Evolutionary conservation across 1,140 invertebrate species (phyloP).

Genomic region (Probaryconus sp.): DNA sequence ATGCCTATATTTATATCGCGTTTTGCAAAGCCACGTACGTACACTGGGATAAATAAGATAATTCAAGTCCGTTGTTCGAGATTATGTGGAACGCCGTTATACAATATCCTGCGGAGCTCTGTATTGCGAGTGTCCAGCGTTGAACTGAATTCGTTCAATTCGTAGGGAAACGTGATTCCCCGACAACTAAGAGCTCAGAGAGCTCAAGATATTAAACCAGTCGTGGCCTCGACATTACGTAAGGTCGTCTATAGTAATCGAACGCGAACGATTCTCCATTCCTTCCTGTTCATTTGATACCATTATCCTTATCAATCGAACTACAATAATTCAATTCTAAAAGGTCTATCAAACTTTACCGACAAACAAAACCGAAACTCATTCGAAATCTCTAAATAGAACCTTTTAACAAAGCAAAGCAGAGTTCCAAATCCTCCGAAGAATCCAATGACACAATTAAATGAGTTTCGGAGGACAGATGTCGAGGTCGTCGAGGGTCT

Average conservation of each 20-base stretch:
- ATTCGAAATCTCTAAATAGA: too few species aligned
- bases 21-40: conserved; percentile 46
- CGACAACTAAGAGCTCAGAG: conserved; percentile 31
- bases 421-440: too few species aligned
- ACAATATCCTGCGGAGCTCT: conserved; percentile 55
- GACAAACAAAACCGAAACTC: too few species aligned
- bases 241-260: conserved; percentile 64
- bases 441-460: too few species aligned
- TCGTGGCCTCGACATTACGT: conserved; percentile 65
- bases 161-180: conserved; percentile 54
- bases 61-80: conserved; percentile 53
- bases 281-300: too few species aligned
- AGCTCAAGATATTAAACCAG: conserved; percentile 48
- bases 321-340: too few species aligned
- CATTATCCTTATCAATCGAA: too few species aligned
- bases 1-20: conserved; percentile 51
- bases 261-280: conserved; percentile 37
- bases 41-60: conserved; percentile 50
- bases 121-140: conserved; percentile 47
- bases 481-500: conserved; percentile 43
- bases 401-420: too few species aligned
- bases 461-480: conserved; percentile 14
- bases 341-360: too few species aligned
- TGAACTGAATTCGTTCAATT: conserved; percentile 58
- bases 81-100: conserved; percentile 56